These are phyloP conservation scores for Sarotherodon lohbergeri DNA, from an alignment of 2,113 vertebrate genomes.

Conservation along the genomic window DNA sequence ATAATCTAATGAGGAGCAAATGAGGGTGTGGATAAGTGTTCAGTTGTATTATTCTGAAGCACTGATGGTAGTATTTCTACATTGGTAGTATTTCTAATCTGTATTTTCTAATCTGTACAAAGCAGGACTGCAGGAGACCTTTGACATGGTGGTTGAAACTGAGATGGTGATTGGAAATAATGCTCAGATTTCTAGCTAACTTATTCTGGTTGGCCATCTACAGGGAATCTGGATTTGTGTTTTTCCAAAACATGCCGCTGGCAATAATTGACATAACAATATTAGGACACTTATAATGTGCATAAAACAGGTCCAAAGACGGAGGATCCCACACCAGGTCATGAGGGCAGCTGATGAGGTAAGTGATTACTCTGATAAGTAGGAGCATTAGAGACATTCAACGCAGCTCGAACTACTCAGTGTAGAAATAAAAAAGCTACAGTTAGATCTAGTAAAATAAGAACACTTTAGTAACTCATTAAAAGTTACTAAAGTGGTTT, in stretches of 20 bases:
- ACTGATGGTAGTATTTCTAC: fast-evolving
- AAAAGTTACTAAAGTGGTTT: fast-evolving
- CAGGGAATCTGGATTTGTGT: fast-evolving
- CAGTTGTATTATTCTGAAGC: background rate
- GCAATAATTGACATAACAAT: background rate
- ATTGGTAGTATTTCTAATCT: background rate
- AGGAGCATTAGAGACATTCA: background rate
- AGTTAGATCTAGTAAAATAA: background rate
- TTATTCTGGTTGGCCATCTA: background rate
- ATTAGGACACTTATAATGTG: background rate
- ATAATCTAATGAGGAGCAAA: background rate
- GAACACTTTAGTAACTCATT: fast-evolving
- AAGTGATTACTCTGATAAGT: background rate
- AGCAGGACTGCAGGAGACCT: background rate
- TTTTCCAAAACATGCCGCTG: background rate
- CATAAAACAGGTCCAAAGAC: background rate
- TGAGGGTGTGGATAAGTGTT: background rate
- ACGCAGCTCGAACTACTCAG: background rate
- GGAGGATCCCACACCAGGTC: background rate
- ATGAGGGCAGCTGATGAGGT: background rate
- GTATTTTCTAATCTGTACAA: background rate
- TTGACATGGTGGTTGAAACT: background rate
- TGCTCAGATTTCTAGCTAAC: background rate
- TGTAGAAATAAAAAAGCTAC: background rate
- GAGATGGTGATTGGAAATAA: background rate